Percentiles rank a stretch among this genome's conserved stretches.
Conservation (phyloP, 2,888 invertebrate genomes). For the Mythimna pallens region DNA sequence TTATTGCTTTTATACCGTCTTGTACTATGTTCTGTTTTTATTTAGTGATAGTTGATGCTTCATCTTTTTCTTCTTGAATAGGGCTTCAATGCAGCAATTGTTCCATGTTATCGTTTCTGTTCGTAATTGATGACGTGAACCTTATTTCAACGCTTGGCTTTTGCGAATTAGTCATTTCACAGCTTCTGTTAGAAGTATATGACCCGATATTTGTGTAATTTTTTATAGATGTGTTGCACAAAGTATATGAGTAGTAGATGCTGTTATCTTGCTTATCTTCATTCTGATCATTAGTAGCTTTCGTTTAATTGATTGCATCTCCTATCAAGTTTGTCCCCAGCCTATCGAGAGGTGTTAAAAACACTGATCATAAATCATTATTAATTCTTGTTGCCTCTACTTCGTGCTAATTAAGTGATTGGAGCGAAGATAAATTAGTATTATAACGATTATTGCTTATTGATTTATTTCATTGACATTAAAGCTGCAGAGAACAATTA, state of each 20-base stretch:
- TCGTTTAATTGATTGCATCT: conserved; percentile 5
- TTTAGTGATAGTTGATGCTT: conserved; percentile 41
- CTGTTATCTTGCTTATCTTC: background rate
- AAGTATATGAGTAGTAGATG: background rate
- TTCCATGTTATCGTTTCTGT: conserved; percentile 29
- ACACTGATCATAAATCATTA: conserved; percentile 66
- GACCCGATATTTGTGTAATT: background rate
- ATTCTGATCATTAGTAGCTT: background rate
- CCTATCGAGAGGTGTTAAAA: conserved; percentile 61
- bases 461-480: conserved; percentile 75
- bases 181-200: background rate
- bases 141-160: background rate
- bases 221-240: background rate
- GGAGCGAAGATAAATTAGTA: conserved; percentile 75
- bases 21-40: conserved; percentile 51
- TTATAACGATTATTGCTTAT: conserved; percentile 77
- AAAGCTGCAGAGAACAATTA: conserved; percentile 45
- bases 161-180: background rate
- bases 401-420: conserved; percentile 83
- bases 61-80: conserved; percentile 46
- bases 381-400: conserved; percentile 79
- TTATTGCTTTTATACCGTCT: conserved; percentile 50
- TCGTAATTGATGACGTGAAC: conserved; percentile 7
- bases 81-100: conserved; percentile 27
- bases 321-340: conserved; percentile 35